These are phyloP conservation scores for Heliothis peltigera DNA, from an alignment of 2,888 invertebrate species.

Conservation along the genomic window DNA sequence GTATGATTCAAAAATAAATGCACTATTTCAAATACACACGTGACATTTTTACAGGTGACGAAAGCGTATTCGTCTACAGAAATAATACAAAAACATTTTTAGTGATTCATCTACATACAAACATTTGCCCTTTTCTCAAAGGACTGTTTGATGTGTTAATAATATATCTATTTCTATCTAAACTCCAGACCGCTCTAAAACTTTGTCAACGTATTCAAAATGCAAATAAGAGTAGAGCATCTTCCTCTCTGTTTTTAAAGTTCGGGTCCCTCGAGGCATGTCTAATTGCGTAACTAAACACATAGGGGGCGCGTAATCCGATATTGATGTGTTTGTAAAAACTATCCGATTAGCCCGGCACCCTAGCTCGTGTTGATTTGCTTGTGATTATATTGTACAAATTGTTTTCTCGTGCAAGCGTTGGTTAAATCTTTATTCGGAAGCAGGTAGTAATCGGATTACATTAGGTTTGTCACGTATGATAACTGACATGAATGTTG, in stretches of 20 bases:
- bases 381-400: slow-evolving; percentile 60
- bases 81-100: background rate
- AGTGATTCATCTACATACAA: background rate
- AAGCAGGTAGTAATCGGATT: slow-evolving; percentile 18
- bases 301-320: slow-evolving; percentile 85
- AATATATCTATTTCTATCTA: too few relatives aligned
- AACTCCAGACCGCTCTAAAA: background rate
- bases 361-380: slow-evolving; percentile 54
- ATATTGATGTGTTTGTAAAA: slow-evolving; percentile 89
- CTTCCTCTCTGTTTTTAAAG: slow-evolving; percentile 54
- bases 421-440: slow-evolving; percentile 32
- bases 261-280: slow-evolving; percentile 72
- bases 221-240: slow-evolving; percentile 60
- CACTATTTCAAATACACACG: background rate
- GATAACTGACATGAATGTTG: background rate
- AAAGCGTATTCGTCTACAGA: background rate
- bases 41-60: background rate
- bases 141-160: too few relatives aligned
- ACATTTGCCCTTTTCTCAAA: background rate
- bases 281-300: slow-evolving; percentile 89
- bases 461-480: background rate
- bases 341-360: slow-evolving; percentile 84
- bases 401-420: slow-evolving; percentile 49
- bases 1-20: background rate
- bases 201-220: slow-evolving; percentile 9